Percentiles rank a stretch among this genome's conserved stretches.
phyloP scores from a whole-genome alignment of 1,140 invertebrate species.

The Drosophila repletoides region DNA sequence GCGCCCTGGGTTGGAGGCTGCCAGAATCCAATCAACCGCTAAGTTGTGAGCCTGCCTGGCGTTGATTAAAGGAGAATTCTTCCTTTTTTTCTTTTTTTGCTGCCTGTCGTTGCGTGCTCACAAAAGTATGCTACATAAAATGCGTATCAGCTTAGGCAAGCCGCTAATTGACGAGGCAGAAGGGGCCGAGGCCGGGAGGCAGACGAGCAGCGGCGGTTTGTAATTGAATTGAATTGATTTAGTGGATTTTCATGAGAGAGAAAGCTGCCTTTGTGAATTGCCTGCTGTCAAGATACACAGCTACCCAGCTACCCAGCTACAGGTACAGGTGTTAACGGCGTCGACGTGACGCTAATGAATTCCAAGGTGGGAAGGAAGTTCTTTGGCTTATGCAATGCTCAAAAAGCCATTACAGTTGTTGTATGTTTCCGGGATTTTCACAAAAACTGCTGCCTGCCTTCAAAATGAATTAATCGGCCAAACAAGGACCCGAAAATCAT shows the following conservation, averaged over 20 bases:
- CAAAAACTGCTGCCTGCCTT: conserved; percentile 43
- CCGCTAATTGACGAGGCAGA: conserved; percentile 45
- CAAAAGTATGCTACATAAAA: conserved; percentile 52
- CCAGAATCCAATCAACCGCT: conserved; percentile 70
- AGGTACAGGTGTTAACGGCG: conserved; percentile 40
- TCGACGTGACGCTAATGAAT: conserved; percentile 54
- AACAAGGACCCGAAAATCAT: conserved; percentile 10
- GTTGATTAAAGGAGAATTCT: conserved; percentile 65
- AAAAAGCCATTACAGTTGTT: conserved; percentile 66
- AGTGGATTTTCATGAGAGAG: conserved; percentile 47
- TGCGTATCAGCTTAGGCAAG: conserved; percentile 37
- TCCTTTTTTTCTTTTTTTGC: conserved; percentile 19
- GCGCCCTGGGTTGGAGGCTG: neutral
- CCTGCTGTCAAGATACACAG: neutral
- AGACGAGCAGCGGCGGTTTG: conserved; percentile 30
- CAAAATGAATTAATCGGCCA: conserved; percentile 59
- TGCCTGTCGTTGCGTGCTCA: no score
- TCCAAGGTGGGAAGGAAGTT: conserved; percentile 18
- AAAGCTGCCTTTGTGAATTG: conserved; percentile 18
- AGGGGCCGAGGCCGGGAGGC: neutral
- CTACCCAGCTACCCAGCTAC: neutral
- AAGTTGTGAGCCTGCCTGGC: conserved; percentile 47
- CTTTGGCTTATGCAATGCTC: neutral
- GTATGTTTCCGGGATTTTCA: conserved; percentile 64
- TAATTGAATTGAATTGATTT: conserved; percentile 79